These are phyloP conservation scores for Xenotilapia leptura DNA, from an alignment of 2,113 vertebrate genomes.

Conservation along the genomic window DNA sequence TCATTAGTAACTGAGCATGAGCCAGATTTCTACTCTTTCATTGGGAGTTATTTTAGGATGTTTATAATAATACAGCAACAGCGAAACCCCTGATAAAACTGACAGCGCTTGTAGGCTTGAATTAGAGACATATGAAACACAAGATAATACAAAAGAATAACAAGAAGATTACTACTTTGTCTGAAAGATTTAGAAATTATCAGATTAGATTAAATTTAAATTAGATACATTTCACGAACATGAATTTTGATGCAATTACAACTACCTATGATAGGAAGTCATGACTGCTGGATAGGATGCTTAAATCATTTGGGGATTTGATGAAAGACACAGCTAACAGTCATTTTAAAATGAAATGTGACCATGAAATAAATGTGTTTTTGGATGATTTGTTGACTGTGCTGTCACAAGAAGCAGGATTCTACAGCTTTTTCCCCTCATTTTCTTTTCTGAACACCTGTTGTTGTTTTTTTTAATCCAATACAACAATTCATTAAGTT, in stretches of 20 bases:
- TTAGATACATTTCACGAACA: background rate
- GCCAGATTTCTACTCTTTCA: slow-evolving; percentile 13
- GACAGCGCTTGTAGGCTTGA: background rate
- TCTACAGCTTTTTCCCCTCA: background rate
- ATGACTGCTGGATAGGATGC: background rate
- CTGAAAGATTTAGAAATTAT: background rate
- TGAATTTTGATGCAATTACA: background rate
- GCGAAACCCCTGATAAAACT: background rate
- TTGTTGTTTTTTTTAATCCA: background rate
- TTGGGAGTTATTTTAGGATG: slow-evolving; percentile 16
- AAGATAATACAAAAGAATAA: background rate
- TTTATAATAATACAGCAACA: background rate
- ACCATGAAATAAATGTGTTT: background rate
- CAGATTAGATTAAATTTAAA: background rate
- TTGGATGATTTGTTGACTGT: background rate
- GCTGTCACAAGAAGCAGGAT: background rate
- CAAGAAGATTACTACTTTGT: background rate
- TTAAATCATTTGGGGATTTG: background rate
- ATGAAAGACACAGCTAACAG: background rate
- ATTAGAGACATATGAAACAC: background rate
- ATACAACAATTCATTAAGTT: background rate
- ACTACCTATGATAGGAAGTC: background rate
- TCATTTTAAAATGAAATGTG: background rate
- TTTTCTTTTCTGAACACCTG: background rate
- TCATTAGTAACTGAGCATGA: slow-evolving; percentile 4